A percentile compares a stretch with the other conserved stretches of the same genome.
phyloP scores from a whole-genome alignment of 2,797 vertebrate genomes.

The Tolypeutes matacus region DNA sequence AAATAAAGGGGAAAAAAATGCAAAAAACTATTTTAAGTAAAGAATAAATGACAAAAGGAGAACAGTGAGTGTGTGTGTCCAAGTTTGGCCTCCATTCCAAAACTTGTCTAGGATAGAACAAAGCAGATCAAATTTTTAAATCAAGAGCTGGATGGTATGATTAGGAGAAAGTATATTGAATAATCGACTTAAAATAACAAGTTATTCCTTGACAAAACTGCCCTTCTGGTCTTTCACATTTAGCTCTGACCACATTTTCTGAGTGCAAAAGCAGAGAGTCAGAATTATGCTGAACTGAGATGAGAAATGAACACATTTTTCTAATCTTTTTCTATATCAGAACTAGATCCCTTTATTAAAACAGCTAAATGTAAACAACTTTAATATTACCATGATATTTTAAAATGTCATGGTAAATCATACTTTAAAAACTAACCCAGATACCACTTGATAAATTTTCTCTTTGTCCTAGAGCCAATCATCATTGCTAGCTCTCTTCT shows the following conservation, averaged over 20 bases:
- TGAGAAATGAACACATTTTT: not conserved
- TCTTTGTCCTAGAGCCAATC: not conserved
- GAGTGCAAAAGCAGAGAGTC: not conserved
- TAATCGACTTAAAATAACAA: not conserved
- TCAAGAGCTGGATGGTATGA: not conserved
- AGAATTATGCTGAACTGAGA: not conserved
- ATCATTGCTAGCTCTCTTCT: not conserved
- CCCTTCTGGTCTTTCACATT: not conserved
- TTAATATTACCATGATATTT: not conserved
- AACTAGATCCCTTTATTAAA: conserved; percentile 30
- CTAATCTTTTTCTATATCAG: conserved; percentile 20
- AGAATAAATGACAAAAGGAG: conserved; percentile 3
- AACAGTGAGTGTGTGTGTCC: not conserved
- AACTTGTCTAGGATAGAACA: not conserved
- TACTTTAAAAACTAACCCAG: not conserved
- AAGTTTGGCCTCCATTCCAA: not conserved
- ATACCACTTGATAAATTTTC: not conserved
- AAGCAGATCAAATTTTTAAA: not conserved
- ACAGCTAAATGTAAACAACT: not conserved
- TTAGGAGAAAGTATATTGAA: not conserved
- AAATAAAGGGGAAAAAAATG: not conserved
- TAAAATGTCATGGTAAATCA: not conserved
- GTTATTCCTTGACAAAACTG: not conserved
- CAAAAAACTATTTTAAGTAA: not conserved
- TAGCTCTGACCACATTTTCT: not conserved